Conservation (phyloP, 2,797 vertebrate species). For the Eremophila alpestris region DNA sequence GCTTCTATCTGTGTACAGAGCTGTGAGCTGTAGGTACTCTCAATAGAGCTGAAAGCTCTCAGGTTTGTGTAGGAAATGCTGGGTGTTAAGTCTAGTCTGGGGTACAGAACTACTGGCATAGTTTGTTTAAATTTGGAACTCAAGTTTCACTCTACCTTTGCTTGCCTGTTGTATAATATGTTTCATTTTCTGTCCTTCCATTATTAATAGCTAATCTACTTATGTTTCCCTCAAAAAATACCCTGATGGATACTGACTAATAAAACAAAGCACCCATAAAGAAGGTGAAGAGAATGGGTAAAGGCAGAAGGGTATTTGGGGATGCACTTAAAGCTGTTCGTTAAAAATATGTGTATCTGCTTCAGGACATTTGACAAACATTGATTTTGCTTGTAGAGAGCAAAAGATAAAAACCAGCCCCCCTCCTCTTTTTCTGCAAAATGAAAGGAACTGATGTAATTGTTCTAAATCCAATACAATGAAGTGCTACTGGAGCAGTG, state of each 20-base stretch:
- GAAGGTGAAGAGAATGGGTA: neutral
- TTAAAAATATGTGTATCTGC: slow-evolving; percentile 11
- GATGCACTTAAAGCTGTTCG: neutral
- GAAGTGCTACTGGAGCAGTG: slow-evolving; percentile 50
- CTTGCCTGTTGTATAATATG: neutral
- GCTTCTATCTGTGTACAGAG: neutral
- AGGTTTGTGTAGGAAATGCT: neutral
- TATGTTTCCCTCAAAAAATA: neutral
- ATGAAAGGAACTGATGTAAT: slow-evolving; percentile 79
- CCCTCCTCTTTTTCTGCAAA: slow-evolving; percentile 29
- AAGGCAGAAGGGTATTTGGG: neutral
- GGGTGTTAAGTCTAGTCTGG: neutral
- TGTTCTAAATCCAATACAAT: slow-evolving; percentile 75
- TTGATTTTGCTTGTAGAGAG: slow-evolving; percentile 3
- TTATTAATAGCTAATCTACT: slow-evolving; percentile 6
- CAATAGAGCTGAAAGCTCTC: neutral
- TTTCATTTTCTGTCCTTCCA: neutral
- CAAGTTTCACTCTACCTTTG: neutral
- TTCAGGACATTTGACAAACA: slow-evolving; percentile 53
- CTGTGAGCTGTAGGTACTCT: neutral
- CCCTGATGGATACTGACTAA: neutral
- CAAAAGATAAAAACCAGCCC: neutral
- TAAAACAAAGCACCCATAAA: neutral
- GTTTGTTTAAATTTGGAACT: neutral
- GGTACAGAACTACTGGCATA: neutral